Conservation (phyloP, 1,140 invertebrate species). For the Drosophila serrata region DNA sequence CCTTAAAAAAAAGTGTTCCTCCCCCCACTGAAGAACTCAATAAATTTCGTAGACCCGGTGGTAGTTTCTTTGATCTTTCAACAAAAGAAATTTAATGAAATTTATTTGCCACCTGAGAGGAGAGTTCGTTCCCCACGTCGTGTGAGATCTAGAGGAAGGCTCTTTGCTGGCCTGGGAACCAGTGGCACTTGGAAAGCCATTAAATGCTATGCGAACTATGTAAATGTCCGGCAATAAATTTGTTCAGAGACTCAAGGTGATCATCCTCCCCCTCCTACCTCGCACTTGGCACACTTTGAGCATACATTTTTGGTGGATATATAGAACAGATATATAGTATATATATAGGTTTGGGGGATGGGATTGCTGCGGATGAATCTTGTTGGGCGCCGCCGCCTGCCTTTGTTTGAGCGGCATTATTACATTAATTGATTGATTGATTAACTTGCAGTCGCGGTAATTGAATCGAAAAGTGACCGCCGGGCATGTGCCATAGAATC, state of each 20-base stretch:
- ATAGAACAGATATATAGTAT: neutral
- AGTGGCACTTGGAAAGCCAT: conserved; percentile 43
- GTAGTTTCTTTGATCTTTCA: conserved; percentile 38
- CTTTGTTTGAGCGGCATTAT: conserved; percentile 59
- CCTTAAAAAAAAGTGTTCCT: conserved; percentile 1
- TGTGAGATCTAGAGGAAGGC: conserved; percentile 3
- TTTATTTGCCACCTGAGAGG: conserved; percentile 44
- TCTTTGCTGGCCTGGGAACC: conserved; percentile 10
- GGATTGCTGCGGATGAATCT: conserved; percentile 19
- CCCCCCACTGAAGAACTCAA: conserved; percentile 11
- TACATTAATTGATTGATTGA: conserved; percentile 76
- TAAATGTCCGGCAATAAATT: conserved; percentile 70
- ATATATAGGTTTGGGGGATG: conserved; percentile 20
- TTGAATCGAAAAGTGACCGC: conserved; percentile 59
- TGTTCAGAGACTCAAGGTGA: conserved; percentile 28
- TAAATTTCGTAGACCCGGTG: conserved; percentile 19
- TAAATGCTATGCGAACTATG: conserved; percentile 61
- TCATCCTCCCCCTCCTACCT: neutral
- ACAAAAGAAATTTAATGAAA: conserved; percentile 45
- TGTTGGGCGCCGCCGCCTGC: conserved; percentile 13
- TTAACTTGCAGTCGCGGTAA: conserved; percentile 64
- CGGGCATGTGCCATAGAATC: conserved; percentile 55
- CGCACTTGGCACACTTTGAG: conserved; percentile 60
- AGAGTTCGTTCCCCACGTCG: neutral
- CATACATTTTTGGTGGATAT: conserved; percentile 50